phyloP scores from a whole-genome alignment of 2,888 invertebrate species.

The Boloria euphrosyne region DNA sequence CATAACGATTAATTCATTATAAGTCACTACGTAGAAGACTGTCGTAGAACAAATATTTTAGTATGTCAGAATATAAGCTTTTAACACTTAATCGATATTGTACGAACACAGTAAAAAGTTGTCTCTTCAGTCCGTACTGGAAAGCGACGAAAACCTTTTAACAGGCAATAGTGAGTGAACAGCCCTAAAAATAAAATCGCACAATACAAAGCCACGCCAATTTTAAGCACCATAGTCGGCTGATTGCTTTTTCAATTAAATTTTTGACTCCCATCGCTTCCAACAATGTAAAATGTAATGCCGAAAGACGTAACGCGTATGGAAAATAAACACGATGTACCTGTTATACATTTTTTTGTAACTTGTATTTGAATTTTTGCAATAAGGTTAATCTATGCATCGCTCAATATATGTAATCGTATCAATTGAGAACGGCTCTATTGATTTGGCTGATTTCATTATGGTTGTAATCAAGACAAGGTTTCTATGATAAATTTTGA shows the following conservation, averaged over 20 bases:
- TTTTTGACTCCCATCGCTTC: constrained; percentile 39
- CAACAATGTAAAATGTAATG: constrained; percentile 15
- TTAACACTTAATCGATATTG: constrained; percentile 4
- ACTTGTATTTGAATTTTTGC: background rate
- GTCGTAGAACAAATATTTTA: no score
- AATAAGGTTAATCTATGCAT: no score
- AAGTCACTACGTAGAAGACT: no score
- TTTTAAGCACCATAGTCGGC: constrained; percentile 38
- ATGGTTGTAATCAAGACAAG: no score
- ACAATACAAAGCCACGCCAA: constrained; percentile 33
- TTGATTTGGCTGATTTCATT: no score
- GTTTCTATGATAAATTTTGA: no score
- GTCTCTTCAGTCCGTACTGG: constrained; percentile 17
- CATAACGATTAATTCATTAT: no score
- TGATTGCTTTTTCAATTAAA: constrained; percentile 61
- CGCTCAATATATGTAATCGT: no score
- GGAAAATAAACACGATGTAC: background rate
- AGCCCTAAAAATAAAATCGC: constrained; percentile 30
- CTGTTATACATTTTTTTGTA: background rate
- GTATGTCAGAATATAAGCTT: background rate
- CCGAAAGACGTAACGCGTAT: constrained; percentile 13
- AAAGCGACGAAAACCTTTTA: constrained; percentile 33
- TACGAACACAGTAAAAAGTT: constrained; percentile 15
- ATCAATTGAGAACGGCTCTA: no score
- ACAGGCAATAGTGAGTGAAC: constrained; percentile 33